Conservation (phyloP, 1,140 invertebrate genomes). For the Zaprionus capensis region DNA sequence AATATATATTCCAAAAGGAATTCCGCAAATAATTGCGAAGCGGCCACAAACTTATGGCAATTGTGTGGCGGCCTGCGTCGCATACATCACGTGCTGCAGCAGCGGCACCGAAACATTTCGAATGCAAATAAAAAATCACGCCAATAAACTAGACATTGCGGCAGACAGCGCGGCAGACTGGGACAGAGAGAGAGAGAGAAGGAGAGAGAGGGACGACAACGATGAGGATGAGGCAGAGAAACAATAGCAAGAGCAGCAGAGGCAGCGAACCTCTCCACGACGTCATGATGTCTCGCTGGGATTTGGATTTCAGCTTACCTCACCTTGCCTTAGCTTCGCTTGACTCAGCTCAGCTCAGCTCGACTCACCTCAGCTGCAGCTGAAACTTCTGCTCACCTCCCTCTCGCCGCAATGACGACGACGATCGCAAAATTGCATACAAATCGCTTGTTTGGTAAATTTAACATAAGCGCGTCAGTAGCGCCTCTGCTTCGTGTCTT, state of each 20-base stretch:
- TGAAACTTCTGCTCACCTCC: not conserved
- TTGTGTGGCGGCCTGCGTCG: conserved; percentile 65
- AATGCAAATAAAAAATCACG: conserved; percentile 84
- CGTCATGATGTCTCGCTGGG: conserved; percentile 84
- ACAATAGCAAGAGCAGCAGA: conserved; percentile 33
- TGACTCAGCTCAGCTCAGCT: not conserved
- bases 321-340: not conserved
- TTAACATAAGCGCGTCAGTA: conserved; percentile 83
- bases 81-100: conserved; percentile 74
- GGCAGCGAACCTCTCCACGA: conserved; percentile 46
- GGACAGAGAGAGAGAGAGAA: not conserved
- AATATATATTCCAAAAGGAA: conserved; percentile 83
- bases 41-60: conserved; percentile 75
- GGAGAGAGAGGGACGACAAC: conserved; percentile 46
- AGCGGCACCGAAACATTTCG: conserved; percentile 58
- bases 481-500: conserved; percentile 71
- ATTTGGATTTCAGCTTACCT: conserved; percentile 69
- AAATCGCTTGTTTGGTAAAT: conserved; percentile 83
- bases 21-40: conserved; percentile 82
- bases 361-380: not conserved
- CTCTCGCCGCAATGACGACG: conserved; percentile 4
- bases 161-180: conserved; percentile 48
- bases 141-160: conserved; percentile 83
- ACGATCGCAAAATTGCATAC: conserved; percentile 79
- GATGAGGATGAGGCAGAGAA: conserved; percentile 29